Evolutionary conservation across 2,113 vertebrate species (phyloP).

Genomic region (Pitta sordida): DNA sequence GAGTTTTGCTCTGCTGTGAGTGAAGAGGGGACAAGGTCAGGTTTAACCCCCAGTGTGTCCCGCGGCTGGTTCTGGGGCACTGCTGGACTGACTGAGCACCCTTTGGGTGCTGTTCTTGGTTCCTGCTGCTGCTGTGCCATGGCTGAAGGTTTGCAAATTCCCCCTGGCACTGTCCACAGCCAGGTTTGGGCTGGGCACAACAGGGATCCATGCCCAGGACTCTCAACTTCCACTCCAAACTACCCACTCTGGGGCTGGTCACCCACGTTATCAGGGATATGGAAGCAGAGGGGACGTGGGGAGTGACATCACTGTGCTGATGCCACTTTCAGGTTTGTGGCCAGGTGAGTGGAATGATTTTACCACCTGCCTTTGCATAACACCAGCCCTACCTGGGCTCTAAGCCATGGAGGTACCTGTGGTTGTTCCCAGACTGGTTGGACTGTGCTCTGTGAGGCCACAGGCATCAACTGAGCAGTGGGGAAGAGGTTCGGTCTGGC

Average conservation of each 20-base stretch:
- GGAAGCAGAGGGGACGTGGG: background rate
- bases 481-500: background rate
- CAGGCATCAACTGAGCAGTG: background rate
- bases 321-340: background rate
- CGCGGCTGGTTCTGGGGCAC: background rate
- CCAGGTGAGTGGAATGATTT: background rate
- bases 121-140: background rate
- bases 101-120: background rate
- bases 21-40: background rate
- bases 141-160: background rate
- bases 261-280: accelerated
- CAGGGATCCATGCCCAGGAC: accelerated
- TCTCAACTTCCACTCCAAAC: background rate
- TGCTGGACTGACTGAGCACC: background rate
- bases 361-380: background rate
- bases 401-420: background rate
- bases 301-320: background rate
- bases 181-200: background rate
- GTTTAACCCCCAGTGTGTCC: background rate
- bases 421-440: background rate
- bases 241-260: background rate
- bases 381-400: background rate
- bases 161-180: background rate
- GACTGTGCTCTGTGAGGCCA: background rate
- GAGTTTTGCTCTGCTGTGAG: background rate